Evolutionary conservation across 2,797 vertebrate genomes (phyloP).

Genomic region (Gymnothorax javanicus): DNA sequence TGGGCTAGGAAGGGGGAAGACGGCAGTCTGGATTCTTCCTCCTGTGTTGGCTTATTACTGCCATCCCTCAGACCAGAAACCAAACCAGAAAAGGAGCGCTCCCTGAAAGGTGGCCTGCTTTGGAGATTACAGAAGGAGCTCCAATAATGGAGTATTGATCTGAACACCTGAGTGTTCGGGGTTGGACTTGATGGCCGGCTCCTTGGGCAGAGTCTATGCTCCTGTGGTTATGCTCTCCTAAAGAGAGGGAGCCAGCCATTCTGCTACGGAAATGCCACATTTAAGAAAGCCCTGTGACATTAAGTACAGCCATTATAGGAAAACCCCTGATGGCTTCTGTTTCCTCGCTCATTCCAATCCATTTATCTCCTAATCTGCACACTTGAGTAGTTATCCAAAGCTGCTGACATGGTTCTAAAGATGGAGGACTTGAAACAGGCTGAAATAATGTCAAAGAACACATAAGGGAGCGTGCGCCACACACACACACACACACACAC

Average conservation of each 20-base stretch:
- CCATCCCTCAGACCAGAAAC: not conserved
- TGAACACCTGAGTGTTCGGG: not conserved
- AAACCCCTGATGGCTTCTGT: not conserved
- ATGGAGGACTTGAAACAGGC: not conserved
- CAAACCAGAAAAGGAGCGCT: not conserved
- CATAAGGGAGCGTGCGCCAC: no score
- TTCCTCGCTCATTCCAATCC: not conserved
- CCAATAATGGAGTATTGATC: constrained; percentile 12
- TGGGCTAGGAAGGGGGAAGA: not conserved
- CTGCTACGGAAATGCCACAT: not conserved
- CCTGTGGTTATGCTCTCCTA: not conserved
- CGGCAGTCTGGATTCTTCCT: not conserved
- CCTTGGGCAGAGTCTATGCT: not conserved
- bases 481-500: not conserved
- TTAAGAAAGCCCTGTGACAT: not conserved
- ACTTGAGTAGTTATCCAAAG: not conserved
- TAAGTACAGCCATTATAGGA: not conserved
- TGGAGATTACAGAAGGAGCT: not conserved
- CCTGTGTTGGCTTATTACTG: not conserved
- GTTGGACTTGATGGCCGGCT: not conserved
- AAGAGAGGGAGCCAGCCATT: not conserved
- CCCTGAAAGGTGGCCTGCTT: not conserved
- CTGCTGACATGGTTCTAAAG: not conserved
- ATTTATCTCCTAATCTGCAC: not conserved
- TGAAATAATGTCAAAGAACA: not conserved